Conservation (phyloP, 1,140 invertebrate genomes). For the Eubasilissa regina region DNA sequence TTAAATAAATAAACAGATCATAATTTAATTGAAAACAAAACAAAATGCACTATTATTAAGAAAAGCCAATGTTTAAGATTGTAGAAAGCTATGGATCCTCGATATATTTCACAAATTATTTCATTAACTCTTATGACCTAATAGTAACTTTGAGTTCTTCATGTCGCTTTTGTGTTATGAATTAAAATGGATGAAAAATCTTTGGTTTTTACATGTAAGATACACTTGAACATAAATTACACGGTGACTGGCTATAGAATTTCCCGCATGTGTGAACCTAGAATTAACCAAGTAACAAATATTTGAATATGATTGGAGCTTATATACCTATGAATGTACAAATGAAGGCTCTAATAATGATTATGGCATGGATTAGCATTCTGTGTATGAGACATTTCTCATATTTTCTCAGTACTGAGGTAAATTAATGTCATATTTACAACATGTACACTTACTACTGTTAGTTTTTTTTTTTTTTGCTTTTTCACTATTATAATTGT, state of each 20-base stretch:
- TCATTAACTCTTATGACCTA: slow-evolving; percentile 55
- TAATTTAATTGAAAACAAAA: too few relatives aligned
- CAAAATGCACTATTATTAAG: too few relatives aligned
- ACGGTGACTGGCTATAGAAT: slow-evolving; percentile 9
- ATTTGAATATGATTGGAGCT: too few relatives aligned
- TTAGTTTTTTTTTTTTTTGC: background rate
- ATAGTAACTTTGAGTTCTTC: slow-evolving; percentile 60
- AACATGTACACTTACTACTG: background rate
- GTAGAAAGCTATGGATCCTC: too few relatives aligned
- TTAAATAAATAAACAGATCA: too few relatives aligned
- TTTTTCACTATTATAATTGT: too few relatives aligned
- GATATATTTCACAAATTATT: slow-evolving; percentile 28
- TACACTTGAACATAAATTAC: slow-evolving; percentile 8
- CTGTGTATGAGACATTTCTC: too few relatives aligned
- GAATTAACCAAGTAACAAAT: background rate
- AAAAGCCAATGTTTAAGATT: too few relatives aligned
- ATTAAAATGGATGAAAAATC: slow-evolving; percentile 51
- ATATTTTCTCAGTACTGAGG: background rate
- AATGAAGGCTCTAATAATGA: background rate
- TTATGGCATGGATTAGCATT: slow-evolving; percentile 10
- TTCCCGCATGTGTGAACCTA: slow-evolving; percentile 2
- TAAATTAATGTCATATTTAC: background rate
- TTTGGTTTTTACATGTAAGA: slow-evolving; percentile 52
- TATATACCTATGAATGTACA: background rate
- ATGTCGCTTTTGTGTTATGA: slow-evolving; percentile 46